Conservation (phyloP, 1,140 invertebrate species). For the Fopius arisanus region DNA sequence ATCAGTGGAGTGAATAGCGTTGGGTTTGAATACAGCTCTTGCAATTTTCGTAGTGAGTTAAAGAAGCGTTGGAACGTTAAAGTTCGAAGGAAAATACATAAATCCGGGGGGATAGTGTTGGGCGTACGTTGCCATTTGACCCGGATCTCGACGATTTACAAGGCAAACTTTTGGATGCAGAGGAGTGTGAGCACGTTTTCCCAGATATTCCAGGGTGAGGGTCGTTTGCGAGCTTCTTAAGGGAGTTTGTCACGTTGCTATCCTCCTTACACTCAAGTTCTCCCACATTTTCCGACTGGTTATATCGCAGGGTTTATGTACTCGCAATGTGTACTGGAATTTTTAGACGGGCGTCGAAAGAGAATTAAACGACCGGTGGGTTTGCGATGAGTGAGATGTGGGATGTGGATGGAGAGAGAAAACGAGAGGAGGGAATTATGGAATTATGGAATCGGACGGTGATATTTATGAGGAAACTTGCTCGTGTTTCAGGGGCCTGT, state of each 20-base stretch:
- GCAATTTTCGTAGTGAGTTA: not conserved
- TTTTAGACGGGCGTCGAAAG: constrained; percentile 16
- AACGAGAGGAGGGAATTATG: not conserved
- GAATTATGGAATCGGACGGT: constrained; percentile 20
- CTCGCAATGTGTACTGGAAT: constrained; percentile 1
- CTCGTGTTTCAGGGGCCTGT: constrained; percentile 55
- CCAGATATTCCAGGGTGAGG: constrained; percentile 15
- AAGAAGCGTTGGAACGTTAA: not conserved
- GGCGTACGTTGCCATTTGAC: constrained; percentile 8
- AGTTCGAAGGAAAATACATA: constrained; percentile 24
- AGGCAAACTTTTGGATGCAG: constrained; percentile 29
- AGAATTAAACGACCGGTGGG: constrained; percentile 31
- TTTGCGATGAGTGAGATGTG: not conserved
- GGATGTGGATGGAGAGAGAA: not conserved
- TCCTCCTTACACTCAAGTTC: constrained; percentile 16
- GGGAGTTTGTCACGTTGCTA: constrained; percentile 34
- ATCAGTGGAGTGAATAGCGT: not conserved
- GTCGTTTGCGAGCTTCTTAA: constrained; percentile 31
- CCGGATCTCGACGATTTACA: constrained; percentile 33
- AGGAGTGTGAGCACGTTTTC: constrained; percentile 29
- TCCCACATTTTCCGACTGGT: not conserved
- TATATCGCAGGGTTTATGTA: constrained; percentile 13
- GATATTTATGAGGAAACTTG: constrained; percentile 38
- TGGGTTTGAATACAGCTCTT: not conserved
- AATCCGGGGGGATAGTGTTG: constrained; percentile 16